Base-by-base conservation (phyloP, 2,888 invertebrate genomes). In the Cremastinae sp. region DNA sequence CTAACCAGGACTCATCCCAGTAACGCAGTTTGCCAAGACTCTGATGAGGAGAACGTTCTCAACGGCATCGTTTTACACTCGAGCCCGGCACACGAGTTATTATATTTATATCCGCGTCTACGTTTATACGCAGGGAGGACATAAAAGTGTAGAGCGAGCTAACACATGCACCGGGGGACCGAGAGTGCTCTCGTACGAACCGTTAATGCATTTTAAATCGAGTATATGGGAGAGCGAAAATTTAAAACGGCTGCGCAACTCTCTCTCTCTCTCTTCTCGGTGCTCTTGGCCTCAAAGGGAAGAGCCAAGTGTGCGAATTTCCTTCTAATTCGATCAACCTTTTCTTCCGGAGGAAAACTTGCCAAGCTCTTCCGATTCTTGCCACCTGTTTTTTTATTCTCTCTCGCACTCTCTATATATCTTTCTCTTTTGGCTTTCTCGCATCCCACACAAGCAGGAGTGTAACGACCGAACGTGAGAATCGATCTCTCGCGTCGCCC, bases 151-250 rank as follows among this genome's bases (percentile, higher is more conserved):
- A 36, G 9, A 41, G 36, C 14, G 18, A 18, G 34, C 38, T 64
- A 22, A 14, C 53, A 64, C 12, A 59, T 28, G 66, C 14, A 38
- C 28, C 45, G 41, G 62, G 61, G 54, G 18, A 10, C 47, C 2
- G 61, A 68, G 62, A 76, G 68, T 65, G 73, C 65, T 73, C 47
- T 76, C 53, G 58, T 22, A 61, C 47, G 61, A 41, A 53, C 64
- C 68, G 59, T 73, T 64, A 73, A 73, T 73, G 64, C 69, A 69
- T 73, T 73, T 73, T 69, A 65, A 73, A 70, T 70, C 47, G 58
- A 12, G 45, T n/a, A n/a, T 59, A 38, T 54, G 43, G 41, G 22
- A 65, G 69, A 58, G 58, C 34, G 53, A 54, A 53, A 62, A 53
- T 59, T 64, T 53, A 18, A 22, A 73, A 12, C 53, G 18, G 22